Evolutionary conservation across 2,113 vertebrate species (phyloP).

Genomic region (Dicentrarchus labrax): DNA sequence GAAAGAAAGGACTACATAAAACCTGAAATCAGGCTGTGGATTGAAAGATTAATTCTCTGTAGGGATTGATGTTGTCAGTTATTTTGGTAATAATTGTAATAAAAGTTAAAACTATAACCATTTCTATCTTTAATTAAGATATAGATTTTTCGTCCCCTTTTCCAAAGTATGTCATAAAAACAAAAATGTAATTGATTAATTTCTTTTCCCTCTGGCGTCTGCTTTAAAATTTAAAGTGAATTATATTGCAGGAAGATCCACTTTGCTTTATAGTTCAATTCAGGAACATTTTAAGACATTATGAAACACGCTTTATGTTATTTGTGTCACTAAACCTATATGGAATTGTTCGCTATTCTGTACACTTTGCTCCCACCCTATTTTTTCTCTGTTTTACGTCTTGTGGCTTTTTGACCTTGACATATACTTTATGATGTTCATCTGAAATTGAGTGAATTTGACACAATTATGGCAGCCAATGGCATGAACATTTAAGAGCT

Average conservation of each 20-base stretch:
- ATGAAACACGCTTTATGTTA: background rate
- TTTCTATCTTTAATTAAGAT: constrained; percentile 21
- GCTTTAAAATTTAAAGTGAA: background rate
- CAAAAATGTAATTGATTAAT: background rate
- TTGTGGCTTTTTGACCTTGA: background rate
- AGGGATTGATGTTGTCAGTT: background rate
- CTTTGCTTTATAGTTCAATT: background rate
- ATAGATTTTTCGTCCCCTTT: background rate
- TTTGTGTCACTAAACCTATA: background rate
- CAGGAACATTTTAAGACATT: background rate
- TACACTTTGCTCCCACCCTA: background rate
- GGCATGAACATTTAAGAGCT: background rate
- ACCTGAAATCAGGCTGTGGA: background rate
- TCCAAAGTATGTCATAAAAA: background rate
- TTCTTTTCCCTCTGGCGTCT: background rate
- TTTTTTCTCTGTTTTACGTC: constrained; percentile 5
- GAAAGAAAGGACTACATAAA: background rate
- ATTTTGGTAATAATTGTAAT: background rate
- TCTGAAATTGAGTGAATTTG: background rate
- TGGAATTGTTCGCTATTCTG: background rate
- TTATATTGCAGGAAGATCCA: background rate
- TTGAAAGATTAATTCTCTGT: background rate
- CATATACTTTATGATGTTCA: background rate
- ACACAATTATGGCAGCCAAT: background rate
- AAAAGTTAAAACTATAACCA: background rate